These are phyloP conservation scores for Petrolisthes cinctipes DNA, from an alignment of 2,888 invertebrate species.

Conservation along the genomic window DNA sequence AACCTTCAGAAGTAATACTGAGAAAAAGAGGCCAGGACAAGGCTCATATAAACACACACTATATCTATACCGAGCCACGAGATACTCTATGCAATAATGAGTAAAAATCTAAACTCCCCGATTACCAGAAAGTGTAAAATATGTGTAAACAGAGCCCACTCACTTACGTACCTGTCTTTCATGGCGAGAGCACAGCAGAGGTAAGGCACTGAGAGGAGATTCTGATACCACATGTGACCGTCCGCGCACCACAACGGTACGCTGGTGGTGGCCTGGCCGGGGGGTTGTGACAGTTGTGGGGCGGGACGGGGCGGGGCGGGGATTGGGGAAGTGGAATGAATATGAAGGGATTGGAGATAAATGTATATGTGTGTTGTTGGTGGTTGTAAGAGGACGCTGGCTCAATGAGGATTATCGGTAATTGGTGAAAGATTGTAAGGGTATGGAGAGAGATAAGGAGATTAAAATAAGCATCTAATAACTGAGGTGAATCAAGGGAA, in stretches of 20 bases:
- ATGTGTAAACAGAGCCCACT: too few relatives aligned
- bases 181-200: slow-evolving; percentile 48
- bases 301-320: neutral
- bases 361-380: too few relatives aligned
- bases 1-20: too few relatives aligned
- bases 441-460: neutral
- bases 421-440: neutral
- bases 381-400: too few relatives aligned
- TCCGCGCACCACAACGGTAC: slow-evolving; percentile 19
- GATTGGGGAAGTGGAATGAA: neutral
- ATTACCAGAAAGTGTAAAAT: too few relatives aligned
- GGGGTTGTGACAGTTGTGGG: too few relatives aligned
- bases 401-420: too few relatives aligned
- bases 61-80: too few relatives aligned
- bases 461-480: neutral
- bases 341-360: neutral
- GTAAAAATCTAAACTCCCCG: too few relatives aligned
- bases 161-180: slow-evolving; percentile 49
- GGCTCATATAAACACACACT: too few relatives aligned
- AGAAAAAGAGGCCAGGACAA: too few relatives aligned
- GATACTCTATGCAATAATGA: too few relatives aligned
- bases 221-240: slow-evolving; percentile 31
- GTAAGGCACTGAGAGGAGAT: slow-evolving; percentile 47
- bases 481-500: neutral
- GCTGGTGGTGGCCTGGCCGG: slow-evolving; percentile 41